A percentile compares a stretch with the other conserved stretches of the same genome.
These are phyloP conservation scores for Xenus cinereus DNA, from an alignment of 2,113 vertebrate genomes.

Conservation along the genomic window DNA sequence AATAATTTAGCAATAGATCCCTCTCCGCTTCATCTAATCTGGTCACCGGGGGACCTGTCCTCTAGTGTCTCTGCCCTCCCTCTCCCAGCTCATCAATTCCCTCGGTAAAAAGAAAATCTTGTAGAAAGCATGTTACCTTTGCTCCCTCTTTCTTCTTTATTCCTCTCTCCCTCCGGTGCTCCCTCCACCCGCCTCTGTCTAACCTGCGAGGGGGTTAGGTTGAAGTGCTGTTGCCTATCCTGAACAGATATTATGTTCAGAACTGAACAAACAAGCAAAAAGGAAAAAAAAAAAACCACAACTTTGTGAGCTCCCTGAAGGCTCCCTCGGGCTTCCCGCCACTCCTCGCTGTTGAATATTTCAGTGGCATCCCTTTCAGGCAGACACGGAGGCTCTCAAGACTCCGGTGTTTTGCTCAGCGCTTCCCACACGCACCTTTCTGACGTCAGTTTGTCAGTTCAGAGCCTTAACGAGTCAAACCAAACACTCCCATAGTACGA, in stretches of 20 bases:
- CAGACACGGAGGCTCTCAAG: not conserved
- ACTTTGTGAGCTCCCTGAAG: not conserved
- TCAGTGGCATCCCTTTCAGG: not conserved
- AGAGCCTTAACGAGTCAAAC: not conserved
- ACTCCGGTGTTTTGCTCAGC: not conserved
- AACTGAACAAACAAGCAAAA: not conserved
- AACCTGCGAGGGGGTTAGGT: not conserved
- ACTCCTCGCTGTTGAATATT: not conserved
- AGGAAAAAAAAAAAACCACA: not conserved
- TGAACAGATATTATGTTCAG: not conserved
- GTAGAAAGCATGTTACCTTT: not conserved
- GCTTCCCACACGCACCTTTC: not conserved
- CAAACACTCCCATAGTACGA: rapidly evolving
- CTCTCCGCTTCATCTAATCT: not conserved
- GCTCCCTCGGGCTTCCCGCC: rapidly evolving
- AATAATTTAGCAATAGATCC: not conserved
- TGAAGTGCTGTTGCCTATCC: not conserved
- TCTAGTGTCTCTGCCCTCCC: not conserved
- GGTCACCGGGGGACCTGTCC: not conserved
- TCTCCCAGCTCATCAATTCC: not conserved
- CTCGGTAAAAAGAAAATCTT: not conserved
- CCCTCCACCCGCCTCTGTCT: rapidly evolving
- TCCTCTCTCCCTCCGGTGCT: not conserved
- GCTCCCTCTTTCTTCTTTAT: not conserved
- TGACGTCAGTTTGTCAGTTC: rapidly evolving